Percentiles rank a stretch among this genome's conserved stretches.
Conservation (phyloP, 2,888 invertebrate genomes). For the Periphyllus acericola region DNA sequence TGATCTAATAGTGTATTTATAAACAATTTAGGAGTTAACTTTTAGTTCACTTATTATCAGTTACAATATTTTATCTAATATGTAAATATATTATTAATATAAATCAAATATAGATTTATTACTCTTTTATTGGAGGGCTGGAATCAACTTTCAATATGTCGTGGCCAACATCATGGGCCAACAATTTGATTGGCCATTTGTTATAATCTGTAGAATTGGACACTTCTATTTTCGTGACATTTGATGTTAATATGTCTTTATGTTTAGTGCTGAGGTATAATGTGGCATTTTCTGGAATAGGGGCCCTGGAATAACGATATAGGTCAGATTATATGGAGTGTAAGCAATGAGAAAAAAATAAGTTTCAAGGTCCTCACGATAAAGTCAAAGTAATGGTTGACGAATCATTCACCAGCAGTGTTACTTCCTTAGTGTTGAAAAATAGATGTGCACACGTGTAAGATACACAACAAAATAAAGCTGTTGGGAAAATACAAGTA, state of each 20-base stretch:
- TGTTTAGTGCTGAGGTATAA: constrained; percentile 18
- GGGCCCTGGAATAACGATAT: not conserved
- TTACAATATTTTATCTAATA: not conserved
- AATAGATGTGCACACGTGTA: constrained; percentile 15
- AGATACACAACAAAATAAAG: not conserved
- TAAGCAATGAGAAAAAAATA: not conserved
- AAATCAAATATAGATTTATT: not conserved
- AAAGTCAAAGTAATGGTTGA: constrained; percentile 31
- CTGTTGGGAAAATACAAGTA: constrained; percentile 4
- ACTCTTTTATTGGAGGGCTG: constrained; percentile 8
- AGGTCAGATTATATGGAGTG: not conserved
- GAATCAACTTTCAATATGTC: constrained; percentile 14
- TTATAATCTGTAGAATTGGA: not conserved
- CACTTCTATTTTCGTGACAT: constrained; percentile 10
- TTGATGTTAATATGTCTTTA: constrained; percentile 42
- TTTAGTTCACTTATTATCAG: not conserved
- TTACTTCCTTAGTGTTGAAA: constrained; percentile 41
- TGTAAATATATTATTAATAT: not conserved
- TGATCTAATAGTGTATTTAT: not conserved
- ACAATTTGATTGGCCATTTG: constrained; percentile 45
- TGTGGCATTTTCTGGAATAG: not conserved
- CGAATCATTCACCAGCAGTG: constrained; percentile 36
- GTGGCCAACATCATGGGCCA: constrained; percentile 35
- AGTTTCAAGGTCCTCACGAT: constrained; percentile 23
- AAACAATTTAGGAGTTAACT: not conserved